Evolutionary conservation across 2,113 vertebrate genomes (phyloP).

Genomic region (Mungos mungo): DNA sequence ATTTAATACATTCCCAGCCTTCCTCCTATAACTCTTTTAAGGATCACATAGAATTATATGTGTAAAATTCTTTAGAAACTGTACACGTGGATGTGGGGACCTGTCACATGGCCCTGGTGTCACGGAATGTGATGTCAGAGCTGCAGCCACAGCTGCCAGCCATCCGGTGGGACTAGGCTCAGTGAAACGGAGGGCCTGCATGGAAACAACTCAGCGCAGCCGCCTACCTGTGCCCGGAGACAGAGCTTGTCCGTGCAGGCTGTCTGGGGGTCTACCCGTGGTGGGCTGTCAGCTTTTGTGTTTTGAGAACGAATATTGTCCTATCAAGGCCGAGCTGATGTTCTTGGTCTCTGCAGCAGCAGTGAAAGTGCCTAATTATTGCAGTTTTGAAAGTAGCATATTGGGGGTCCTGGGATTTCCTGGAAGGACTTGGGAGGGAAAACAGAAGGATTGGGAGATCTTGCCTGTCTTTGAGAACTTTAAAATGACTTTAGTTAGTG

Average conservation of each 20-base stretch:
- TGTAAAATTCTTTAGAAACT: background rate
- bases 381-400: background rate
- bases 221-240: background rate
- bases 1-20: background rate
- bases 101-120: background rate
- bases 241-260: accelerated
- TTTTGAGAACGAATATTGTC: background rate
- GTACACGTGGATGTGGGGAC: background rate
- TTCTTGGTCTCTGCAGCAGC: background rate
- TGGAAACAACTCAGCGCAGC: background rate
- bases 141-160: no score
- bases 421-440: background rate
- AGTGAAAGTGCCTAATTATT: background rate
- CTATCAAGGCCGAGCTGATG: background rate
- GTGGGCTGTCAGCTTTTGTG: background rate
- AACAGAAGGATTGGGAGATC: background rate
- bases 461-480: background rate
- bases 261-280: accelerated
- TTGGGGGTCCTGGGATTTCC: background rate
- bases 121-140: background rate
- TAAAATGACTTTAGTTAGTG: background rate
- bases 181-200: background rate
- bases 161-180: background rate
- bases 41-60: background rate
- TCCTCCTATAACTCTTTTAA: background rate